phyloP scores from a whole-genome alignment of 2,797 vertebrate genomes.

The Siniperca scherzeri region DNA sequence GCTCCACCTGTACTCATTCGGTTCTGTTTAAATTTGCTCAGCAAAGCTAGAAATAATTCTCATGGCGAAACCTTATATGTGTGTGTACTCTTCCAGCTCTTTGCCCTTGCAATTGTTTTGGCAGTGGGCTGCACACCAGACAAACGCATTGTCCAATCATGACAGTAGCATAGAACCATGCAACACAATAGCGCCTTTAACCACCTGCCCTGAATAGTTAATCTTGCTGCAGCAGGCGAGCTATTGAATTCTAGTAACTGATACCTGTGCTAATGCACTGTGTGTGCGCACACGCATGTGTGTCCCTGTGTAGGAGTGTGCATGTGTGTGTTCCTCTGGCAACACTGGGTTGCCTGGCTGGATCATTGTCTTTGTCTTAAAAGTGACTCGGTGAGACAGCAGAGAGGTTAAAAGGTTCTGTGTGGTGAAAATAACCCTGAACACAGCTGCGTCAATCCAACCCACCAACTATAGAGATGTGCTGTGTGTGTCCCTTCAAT shows the following conservation, averaged over 20 bases:
- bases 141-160: constrained; percentile 81
- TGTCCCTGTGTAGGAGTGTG: constrained; percentile 50
- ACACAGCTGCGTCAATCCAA: constrained; percentile 51
- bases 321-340: constrained; percentile 56
- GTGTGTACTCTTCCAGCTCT: constrained; percentile 78
- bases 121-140: constrained; percentile 77
- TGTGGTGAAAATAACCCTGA: constrained; percentile 55
- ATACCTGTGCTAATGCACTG: constrained; percentile 82
- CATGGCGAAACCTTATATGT: constrained; percentile 72
- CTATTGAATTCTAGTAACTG: constrained; percentile 87
- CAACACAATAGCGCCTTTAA: constrained; percentile 87
- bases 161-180: constrained; percentile 79
- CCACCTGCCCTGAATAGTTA: constrained; percentile 88
- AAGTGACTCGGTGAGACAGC: constrained; percentile 66
- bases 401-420: constrained; percentile 72
- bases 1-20: constrained; percentile 45
- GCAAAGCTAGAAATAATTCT: constrained; percentile 66
- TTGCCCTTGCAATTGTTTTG: constrained; percentile 82
- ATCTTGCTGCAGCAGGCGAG: constrained; percentile 84
- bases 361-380: constrained; percentile 66
- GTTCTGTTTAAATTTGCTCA: constrained; percentile 63
- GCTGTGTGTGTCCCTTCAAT: constrained; percentile 35
- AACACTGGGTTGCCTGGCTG: constrained; percentile 49
- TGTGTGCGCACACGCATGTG: constrained; percentile 50
- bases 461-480: constrained; percentile 1